Evolutionary conservation across 2,113 vertebrate genomes (phyloP), one percentile per base, ranked within the genome.

Genomic region (Gracilinanus agilis): DNA sequence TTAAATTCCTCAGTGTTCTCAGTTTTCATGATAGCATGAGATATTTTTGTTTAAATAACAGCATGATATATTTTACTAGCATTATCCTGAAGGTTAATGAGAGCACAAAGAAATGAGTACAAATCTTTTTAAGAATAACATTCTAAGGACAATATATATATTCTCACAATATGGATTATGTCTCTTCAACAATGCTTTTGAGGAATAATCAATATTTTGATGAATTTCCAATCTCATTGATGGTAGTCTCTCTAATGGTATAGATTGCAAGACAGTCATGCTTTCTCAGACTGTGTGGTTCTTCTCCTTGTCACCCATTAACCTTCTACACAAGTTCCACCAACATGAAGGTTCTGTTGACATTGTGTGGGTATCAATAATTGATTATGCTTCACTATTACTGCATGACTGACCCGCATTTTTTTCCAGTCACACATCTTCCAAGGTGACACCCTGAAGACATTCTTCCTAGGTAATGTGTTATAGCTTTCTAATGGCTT

Each of bases 1-100:
- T 97, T 96, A 97, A 94, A 96, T 96, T 96, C 95, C 95, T 96
- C 88, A 95, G 90, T 94, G 88, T 92, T 96, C 96, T 96, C 96
- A 97, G 94, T 95, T 97, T 95, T 95, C 92, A 93, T 95, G 95
- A 97, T 93, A 90, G 89, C 44, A 90, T 49, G 24, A 53, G 44
- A 53, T 90, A 90, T 90, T 27, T 29, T 90, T 27, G 67, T 83
- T 94, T 94, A 93, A 94, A 92, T 94, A 97, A 94, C 21, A 96
- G 88, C 67, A 34, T 25, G 93, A 96, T 90, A 75, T 95, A 92
- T 92, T 97, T 93, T 90, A 92, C 89, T 44, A 88, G 61, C 44
- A 93, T n/a, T 54, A 61, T 49, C 49, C 93, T 55, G 75, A 91
- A 95, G 29, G 89, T 54, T 40, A 92, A 61, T 89, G n/a, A 54